Evolutionary conservation across 2,888 invertebrate species (phyloP).

Genomic region (Thelaira solivaga): DNA sequence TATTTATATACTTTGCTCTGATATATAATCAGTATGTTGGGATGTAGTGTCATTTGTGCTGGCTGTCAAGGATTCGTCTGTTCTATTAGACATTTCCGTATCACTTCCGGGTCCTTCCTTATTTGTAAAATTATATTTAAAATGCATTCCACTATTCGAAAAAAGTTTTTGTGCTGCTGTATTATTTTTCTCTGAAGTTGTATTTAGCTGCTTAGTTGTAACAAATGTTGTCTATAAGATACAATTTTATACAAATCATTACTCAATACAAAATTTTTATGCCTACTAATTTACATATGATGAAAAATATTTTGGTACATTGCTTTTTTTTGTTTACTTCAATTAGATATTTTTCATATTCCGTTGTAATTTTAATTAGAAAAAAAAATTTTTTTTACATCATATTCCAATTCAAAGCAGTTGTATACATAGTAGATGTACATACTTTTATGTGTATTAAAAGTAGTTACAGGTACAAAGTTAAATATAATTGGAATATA

Average conservation of each 20-base stretch:
- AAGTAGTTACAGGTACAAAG: no score
- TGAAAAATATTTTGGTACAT: no score
- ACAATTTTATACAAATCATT: conserved; percentile 14
- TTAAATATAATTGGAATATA: no score
- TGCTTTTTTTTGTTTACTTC: no score
- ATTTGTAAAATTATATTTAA: conserved; percentile 43
- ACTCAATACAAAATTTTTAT: background rate
- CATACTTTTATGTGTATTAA: no score
- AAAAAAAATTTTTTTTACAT: no score
- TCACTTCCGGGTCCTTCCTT: conserved; percentile 41
- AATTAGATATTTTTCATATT: no score
- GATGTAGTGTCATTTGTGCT: conserved; percentile 55
- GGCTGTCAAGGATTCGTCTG: conserved; percentile 28
- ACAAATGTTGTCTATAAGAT: conserved; percentile 46
- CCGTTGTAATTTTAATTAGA: no score
- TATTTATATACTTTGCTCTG: conserved; percentile 89
- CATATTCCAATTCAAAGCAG: no score
- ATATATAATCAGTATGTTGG: conserved; percentile 88
- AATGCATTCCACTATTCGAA: conserved; percentile 57
- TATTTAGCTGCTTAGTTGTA: conserved; percentile 46
- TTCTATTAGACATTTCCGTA: conserved; percentile 27
- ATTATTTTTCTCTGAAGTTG: conserved; percentile 58
- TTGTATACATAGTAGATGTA: no score
- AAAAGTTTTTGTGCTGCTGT: conserved; percentile 53
- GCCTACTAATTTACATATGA: no score